Evolutionary conservation across 2,888 invertebrate genomes (phyloP), one percentile per base, ranked within the genome.

Genomic region (Nudaria mundana): DNA sequence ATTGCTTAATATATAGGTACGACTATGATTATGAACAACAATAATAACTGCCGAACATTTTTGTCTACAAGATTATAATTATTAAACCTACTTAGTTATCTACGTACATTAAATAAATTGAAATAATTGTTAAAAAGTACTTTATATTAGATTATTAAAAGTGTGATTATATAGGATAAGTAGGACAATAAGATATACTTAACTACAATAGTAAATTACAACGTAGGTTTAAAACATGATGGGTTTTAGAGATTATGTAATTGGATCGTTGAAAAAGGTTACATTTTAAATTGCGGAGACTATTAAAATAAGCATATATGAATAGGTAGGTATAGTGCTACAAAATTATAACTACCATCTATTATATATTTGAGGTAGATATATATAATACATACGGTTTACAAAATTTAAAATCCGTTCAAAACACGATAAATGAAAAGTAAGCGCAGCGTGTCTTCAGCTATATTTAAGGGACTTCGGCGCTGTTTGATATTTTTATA

Each of bases 1-100:
- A 56, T 36, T 46, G 41, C 43, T 48, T 40, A 47, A 31, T 32
- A 32, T 36, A 39, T 46, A n/a, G n/a, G n/a, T 10, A 36, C 35
- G 38, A 40, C 15, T 28, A 23, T 33, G 36, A 42, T 44, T 39
- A 31, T 25, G 38, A 33, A 40, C 41, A 55, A 59, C 56, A 43
- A 58, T 59, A 44, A 39, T 31, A 20, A 30, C 12, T 26, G 30
- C 31, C n/a, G 24, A 42, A 48, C 33, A 13, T 39, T 38, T 42
- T 37, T 33, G 40, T 44, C 16, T 35, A 48, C 28, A 50, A 18
- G 28, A 38, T 35, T 44, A 44, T 24, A 39, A 30, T 37, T 5
- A 30, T 44, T 38, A 18, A 30, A 12, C 36, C 36, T 51, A 40
- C 33, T 30, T 40, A 40, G 12, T 5, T 8, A 28, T 28, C 14